Base-by-base conservation (phyloP, 2,797 vertebrate species). In the Gymnocypris eckloni region DNA sequence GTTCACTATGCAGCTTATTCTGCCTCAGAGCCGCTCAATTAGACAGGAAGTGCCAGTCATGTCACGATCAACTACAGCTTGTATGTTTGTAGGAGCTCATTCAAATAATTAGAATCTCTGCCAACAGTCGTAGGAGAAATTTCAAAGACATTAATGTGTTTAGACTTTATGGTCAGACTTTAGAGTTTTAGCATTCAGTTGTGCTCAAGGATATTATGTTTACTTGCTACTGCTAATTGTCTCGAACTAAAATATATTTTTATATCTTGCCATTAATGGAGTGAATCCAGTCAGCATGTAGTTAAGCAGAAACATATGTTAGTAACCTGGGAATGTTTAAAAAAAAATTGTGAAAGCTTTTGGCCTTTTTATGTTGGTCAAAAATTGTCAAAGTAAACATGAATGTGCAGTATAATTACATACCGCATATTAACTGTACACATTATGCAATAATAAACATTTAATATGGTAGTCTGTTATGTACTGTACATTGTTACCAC, bases 61-160 rank as follows among this genome's bases (percentile, higher is more conserved):
- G 45, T 70, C 33, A 71, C 1, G 15, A 72, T 71, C 67, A 72
- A 59, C 67, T 59, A 72, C 0, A 56, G 67, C 59, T 71, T 28
- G 13, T 28, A 59, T 72, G 4, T 82, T 82, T 41, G 37, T 28
- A 2, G 33, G 13, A 82, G 37, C 9, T 72, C 37, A 82, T 82
- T 70, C 48, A 82, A 43, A 82, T 82, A 82, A 82, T 54, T 71
- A 15, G 37, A 43, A 8, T 56, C 20, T n/a, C 61, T 80, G 22
- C 8, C 25, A 82, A 54, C 37, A 71, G 48, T 43, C 37, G 4
- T 45, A 13, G 20, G 25, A 50, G 18, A 80, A 79, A 80, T 67
- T 13, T 50, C 25, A 67, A 67, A 80, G 43, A 64, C n/a, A 18
- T 79, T 79, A 22, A 67, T 16, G 45, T 70, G 28, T 25, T 33